Percentiles rank a stretch among this genome's conserved stretches.
Evolutionary conservation across 2,888 invertebrate genomes (phyloP).

Genomic region (Dicycla oo): DNA sequence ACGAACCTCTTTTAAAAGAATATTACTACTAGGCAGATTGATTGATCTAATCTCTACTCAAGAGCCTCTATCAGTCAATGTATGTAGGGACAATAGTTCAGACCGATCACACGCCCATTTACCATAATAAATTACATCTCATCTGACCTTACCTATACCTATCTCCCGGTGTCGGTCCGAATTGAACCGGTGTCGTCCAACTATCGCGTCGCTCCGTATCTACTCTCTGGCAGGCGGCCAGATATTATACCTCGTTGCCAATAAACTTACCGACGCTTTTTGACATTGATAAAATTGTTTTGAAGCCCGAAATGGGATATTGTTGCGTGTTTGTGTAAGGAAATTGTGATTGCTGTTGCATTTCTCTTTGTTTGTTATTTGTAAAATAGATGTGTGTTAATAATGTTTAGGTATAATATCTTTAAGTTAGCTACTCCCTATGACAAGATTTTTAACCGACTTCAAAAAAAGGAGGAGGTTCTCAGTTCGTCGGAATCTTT

Average conservation of each 20-base stretch:
- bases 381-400: not conserved
- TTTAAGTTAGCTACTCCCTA: too few relatives aligned
- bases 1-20: too few relatives aligned
- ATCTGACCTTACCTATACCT: not conserved
- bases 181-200: slow-evolving; percentile 15
- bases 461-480: too few relatives aligned
- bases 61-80: not conserved
- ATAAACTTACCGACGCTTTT: slow-evolving; percentile 42
- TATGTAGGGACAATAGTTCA: not conserved
- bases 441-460: too few relatives aligned
- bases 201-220: slow-evolving; percentile 1
- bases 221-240: slow-evolving; percentile 34
- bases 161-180: slow-evolving; percentile 6
- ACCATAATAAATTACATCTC: not conserved
- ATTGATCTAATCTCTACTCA: not conserved
- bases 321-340: slow-evolving; percentile 1
- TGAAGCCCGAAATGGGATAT: slow-evolving; percentile 18
- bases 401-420: too few relatives aligned
- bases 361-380: slow-evolving; percentile 15
- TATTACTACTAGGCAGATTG: too few relatives aligned
- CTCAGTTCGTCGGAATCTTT: too few relatives aligned
- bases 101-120: slow-evolving; percentile 4
- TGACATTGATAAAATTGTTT: slow-evolving; percentile 46
- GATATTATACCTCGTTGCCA: slow-evolving; percentile 30
- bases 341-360: slow-evolving; percentile 6